phyloP scores from a whole-genome alignment of 2,888 invertebrate genomes.

The Monochamus alternatus region DNA sequence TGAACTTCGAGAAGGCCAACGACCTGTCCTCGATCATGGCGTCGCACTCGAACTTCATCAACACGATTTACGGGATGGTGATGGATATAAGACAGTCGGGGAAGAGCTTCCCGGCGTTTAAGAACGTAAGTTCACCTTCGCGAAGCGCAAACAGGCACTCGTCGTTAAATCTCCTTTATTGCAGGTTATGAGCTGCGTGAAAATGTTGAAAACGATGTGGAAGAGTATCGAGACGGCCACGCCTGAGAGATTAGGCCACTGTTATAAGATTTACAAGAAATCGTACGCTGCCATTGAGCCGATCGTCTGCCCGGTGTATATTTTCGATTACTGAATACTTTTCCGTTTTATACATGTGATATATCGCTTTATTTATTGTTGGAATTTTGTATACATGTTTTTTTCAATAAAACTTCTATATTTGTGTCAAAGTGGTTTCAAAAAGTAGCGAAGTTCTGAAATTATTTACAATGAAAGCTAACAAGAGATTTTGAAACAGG shows the following conservation, averaged over 20 bases:
- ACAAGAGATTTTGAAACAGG: too few species aligned
- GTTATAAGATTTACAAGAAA: constrained; percentile 57
- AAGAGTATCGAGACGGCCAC: constrained; percentile 55
- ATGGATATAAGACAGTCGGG: constrained; percentile 55
- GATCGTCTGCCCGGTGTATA: constrained; percentile 59
- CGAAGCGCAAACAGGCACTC: constrained; percentile 56
- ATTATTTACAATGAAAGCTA: too few species aligned
- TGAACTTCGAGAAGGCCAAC: constrained; percentile 64
- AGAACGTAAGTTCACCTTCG: constrained; percentile 59
- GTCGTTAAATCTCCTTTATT: constrained; percentile 48
- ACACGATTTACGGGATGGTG: constrained; percentile 57
- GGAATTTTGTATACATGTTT: not conserved
- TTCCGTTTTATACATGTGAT: not conserved
- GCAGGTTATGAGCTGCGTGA: constrained; percentile 63
- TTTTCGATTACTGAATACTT: constrained; percentile 52
- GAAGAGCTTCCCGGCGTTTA: constrained; percentile 56
- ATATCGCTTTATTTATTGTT: not conserved
- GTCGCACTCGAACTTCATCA: constrained; percentile 65
- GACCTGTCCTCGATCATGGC: constrained; percentile 64
- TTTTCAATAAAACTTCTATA: not conserved
- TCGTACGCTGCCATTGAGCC: constrained; percentile 59
- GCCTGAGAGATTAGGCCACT: constrained; percentile 56
- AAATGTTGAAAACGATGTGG: constrained; percentile 64
- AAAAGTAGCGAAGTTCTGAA: too few species aligned
- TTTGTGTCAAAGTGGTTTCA: not conserved